Conservation (phyloP, 2,113 vertebrate genomes). For the Prietella phreatophila region DNA sequence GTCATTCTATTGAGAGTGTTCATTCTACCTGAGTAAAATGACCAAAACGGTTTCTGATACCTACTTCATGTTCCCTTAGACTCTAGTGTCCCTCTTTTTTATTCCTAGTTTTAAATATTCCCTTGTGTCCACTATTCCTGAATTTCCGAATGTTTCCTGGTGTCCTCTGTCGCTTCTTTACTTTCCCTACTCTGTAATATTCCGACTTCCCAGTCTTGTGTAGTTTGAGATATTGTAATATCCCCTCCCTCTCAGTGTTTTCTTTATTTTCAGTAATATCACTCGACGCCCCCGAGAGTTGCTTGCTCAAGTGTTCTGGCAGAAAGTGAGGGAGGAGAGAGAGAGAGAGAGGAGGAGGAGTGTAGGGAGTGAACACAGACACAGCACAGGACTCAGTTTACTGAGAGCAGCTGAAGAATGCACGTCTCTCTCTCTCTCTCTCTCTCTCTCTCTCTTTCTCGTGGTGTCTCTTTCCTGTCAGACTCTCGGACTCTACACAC, state of each 20-base stretch:
- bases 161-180: background rate
- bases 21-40: background rate
- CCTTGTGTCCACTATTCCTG: background rate
- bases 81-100: background rate
- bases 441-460: constrained; percentile 45
- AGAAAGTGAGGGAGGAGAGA: constrained; percentile 58
- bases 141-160: background rate
- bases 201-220: background rate
- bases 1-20: background rate
- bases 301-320: constrained; percentile 70
- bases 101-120: background rate
- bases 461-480: constrained; percentile 10
- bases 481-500: constrained; percentile 20
- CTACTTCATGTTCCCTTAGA: background rate
- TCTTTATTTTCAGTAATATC: constrained; percentile 62
- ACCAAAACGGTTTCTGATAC: background rate
- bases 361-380: constrained; percentile 64
- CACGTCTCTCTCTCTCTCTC: constrained; percentile 64
- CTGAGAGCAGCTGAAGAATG: constrained; percentile 70
- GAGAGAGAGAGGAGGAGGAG: constrained; percentile 59
- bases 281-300: constrained; percentile 81
- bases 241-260: background rate
- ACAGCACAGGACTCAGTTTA: constrained; percentile 63
- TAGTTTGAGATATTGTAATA: background rate
- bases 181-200: constrained; percentile 57